Evolutionary conservation across 2,888 invertebrate species (phyloP), one percentile per base, ranked within the genome.

Genomic region (Plagiodera versicolora): DNA sequence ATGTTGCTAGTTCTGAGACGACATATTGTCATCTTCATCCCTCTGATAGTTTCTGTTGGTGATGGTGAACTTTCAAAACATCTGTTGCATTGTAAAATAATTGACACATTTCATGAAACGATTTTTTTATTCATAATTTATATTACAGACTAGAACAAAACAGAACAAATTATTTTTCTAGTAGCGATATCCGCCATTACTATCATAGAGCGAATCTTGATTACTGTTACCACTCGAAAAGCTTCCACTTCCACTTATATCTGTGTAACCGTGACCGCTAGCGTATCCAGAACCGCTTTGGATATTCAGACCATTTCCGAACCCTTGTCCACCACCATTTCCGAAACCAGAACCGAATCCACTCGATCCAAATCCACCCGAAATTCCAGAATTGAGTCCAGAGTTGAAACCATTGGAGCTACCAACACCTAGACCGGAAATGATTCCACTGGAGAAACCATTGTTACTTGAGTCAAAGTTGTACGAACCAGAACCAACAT

Each of bases 121-220:
- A 52, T 28, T 8, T 17, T 20, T 54, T 30, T 44, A 58, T 35
- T 14, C 53, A 19, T 24, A 56, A 54, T 17, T 58, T 56, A 57
- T 17, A 24, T 24, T 24, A 50, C 10, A 52, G 64, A 64, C 64
- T 64, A 64, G 66, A 64, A 56, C 35, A 39, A 59, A 56, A 14
- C n/a, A 10, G 49, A 18, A 16, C 17, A 24, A 55, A 24, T 16
- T 6, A 44, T 39, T 16, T 18, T 10, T 48, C 16, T 39, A 74
- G 58, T 75, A 75, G 61, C 73, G 72, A 59, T 74, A 75, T 11
- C 74, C 74, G 11, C 72, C 72, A 50, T 72, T 67, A 61, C 66
- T 67, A 53, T 67, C 69, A 50, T 72, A 72, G 11, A 60, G 49
- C 35, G 61, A 62, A 4, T 58, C 56, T 35, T 66, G 60, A 55